These are phyloP conservation scores for Liposcelis brunnea DNA, from an alignment of 2,888 invertebrate genomes.

Conservation along the genomic window DNA sequence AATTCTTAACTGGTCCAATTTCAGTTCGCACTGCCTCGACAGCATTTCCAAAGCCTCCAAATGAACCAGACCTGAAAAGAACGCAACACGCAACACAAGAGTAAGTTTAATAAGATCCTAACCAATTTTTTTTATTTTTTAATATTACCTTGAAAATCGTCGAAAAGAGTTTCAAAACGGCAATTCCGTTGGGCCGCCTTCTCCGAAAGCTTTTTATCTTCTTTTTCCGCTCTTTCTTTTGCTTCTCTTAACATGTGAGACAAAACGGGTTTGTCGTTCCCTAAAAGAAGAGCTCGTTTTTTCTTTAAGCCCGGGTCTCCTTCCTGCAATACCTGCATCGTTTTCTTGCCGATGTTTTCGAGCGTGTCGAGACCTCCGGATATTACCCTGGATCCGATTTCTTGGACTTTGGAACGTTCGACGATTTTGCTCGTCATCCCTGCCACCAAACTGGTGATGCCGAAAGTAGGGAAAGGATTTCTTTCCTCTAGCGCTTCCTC, in stretches of 20 bases:
- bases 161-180: constrained; percentile 66
- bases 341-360: constrained; percentile 87
- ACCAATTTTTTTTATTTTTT: neutral
- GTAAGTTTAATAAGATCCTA: neutral
- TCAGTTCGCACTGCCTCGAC: constrained; percentile 60
- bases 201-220: constrained; percentile 32
- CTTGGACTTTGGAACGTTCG: constrained; percentile 32
- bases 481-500: constrained; percentile 11
- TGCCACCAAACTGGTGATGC: constrained; percentile 4
- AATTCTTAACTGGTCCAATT: constrained; percentile 46
- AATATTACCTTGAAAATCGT: constrained; percentile 61
- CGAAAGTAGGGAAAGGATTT: neutral
- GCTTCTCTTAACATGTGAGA: constrained; percentile 54
- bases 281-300: constrained; percentile 47
- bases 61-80: constrained; percentile 51
- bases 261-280: constrained; percentile 44
- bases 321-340: constrained; percentile 82
- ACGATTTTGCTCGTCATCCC: constrained; percentile 6
- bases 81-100: neutral
- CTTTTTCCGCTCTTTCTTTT: constrained; percentile 45
- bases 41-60: constrained; percentile 83
- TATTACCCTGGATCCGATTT: constrained; percentile 54
- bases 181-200: constrained; percentile 31
- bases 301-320: constrained; percentile 79
- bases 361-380: constrained; percentile 70